Percentiles rank a stretch among this genome's conserved stretches.
Conservation (phyloP, 2,888 invertebrate species). For the Folsomia candida region DNA sequence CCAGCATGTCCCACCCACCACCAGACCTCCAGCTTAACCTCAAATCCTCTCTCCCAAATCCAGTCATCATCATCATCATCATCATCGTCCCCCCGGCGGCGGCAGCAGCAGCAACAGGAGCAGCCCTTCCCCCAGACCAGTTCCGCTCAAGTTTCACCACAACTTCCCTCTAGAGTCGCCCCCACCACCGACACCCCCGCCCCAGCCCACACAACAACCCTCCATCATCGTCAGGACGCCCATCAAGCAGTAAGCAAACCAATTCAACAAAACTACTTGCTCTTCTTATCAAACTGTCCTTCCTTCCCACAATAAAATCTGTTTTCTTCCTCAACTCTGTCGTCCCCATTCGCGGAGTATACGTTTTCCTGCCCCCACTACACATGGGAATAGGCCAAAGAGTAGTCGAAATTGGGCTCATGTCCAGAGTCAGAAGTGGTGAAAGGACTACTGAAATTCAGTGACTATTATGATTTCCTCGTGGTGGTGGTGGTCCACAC, state of each 20-base stretch:
- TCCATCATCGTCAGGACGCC: background rate
- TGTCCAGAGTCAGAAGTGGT: no score
- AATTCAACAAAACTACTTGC: background rate
- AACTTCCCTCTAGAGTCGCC: slow-evolving; percentile 86
- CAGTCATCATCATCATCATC: slow-evolving; percentile 27
- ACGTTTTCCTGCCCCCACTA: no score
- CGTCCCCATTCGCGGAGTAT: background rate
- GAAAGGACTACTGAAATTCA: no score
- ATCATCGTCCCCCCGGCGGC: slow-evolving; percentile 52
- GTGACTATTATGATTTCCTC: no score
- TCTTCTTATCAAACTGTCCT: background rate
- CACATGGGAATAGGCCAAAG: no score
- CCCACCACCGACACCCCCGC: slow-evolving; percentile 42
- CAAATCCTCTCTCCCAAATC: slow-evolving; percentile 1
- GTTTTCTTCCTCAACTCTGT: background rate
- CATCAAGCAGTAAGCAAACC: background rate
- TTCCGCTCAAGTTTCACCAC: slow-evolving; percentile 87
- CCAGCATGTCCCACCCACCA: background rate
- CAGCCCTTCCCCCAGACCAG: slow-evolving; percentile 51
- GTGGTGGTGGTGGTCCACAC: no score
- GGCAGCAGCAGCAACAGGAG: slow-evolving; percentile 28
- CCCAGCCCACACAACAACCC: slow-evolving; percentile 20
- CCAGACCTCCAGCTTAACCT: background rate
- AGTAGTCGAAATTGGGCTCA: no score
- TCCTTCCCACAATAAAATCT: background rate